phyloP scores from a whole-genome alignment of 1,140 invertebrate genomes.

The Heliothis subflexa region DNA sequence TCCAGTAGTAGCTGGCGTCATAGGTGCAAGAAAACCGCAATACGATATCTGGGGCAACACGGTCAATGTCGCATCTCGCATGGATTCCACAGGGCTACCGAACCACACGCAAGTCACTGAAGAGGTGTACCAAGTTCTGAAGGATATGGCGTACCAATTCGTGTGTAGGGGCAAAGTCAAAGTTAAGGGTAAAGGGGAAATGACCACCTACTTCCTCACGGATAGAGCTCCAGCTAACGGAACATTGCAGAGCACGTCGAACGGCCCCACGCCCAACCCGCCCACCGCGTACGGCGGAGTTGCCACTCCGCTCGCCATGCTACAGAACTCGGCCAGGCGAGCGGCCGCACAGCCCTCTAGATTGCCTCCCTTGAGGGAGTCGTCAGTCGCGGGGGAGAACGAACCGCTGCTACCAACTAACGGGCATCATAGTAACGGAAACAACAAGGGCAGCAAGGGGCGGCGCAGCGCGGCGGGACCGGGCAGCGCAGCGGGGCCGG shows the following conservation, averaged over 20 bases:
- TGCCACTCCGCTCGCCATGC: slow-evolving; percentile 89
- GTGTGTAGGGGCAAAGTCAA: slow-evolving; percentile 95
- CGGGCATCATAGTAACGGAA: slow-evolving; percentile 85
- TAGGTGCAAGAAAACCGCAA: slow-evolving; percentile 97
- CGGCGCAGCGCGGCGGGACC: too few species aligned
- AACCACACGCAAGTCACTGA: slow-evolving; percentile 95
- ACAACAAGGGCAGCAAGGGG: slow-evolving; percentile 83
- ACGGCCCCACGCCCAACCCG: slow-evolving; percentile 69
- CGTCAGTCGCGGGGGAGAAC: slow-evolving; percentile 87
- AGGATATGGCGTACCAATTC: slow-evolving; percentile 91
- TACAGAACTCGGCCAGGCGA: slow-evolving; percentile 87
- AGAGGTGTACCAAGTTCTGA: slow-evolving; percentile 92
- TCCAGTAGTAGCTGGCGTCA: slow-evolving; percentile 97
- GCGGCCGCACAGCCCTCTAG: slow-evolving; percentile 76
- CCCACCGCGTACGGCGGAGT: slow-evolving; percentile 89
- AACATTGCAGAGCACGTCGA: slow-evolving; percentile 61
- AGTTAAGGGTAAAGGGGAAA: slow-evolving; percentile 97
- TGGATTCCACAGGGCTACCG: slow-evolving; percentile 95
- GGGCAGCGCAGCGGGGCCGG: too few species aligned
- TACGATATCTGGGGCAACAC: slow-evolving; percentile 99
- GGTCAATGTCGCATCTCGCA: slow-evolving; percentile 96
- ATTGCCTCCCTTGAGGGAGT: slow-evolving; percentile 80
- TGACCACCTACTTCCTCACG: slow-evolving; percentile 96
- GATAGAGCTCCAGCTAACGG: slow-evolving; percentile 86
- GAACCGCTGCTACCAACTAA: slow-evolving; percentile 89